phyloP scores from a whole-genome alignment of 2,113 vertebrate species.

The Benthochromis sp. region DNA sequence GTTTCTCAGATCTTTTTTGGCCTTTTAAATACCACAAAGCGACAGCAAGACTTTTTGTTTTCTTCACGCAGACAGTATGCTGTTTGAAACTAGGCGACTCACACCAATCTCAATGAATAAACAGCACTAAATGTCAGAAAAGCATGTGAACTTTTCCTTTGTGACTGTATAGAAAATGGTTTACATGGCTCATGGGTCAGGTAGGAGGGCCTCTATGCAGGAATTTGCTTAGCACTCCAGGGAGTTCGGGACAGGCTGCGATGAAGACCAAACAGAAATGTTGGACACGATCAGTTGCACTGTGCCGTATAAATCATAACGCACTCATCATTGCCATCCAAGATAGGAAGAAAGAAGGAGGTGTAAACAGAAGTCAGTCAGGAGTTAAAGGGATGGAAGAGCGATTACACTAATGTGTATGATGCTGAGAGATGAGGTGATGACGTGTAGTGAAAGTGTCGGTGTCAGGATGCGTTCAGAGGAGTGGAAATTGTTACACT shows the following conservation, averaged over 20 bases:
- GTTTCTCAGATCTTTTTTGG: not conserved
- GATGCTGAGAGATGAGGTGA: constrained; percentile 36
- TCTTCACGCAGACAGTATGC: not conserved
- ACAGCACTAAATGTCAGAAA: not conserved
- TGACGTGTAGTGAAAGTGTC: constrained; percentile 3
- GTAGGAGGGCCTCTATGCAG: not conserved
- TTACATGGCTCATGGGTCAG: not conserved
- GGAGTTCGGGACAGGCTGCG: not conserved
- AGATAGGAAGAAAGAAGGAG: not conserved
- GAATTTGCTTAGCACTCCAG: not conserved
- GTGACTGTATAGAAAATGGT: not conserved
- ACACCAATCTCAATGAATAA: not conserved
- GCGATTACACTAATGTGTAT: constrained; percentile 3
- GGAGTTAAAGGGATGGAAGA: constrained; percentile 14
- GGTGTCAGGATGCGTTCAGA: not conserved
- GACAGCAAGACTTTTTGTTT: not conserved
- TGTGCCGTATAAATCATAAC: not conserved
- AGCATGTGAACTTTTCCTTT: not conserved
- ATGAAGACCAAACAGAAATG: not conserved
- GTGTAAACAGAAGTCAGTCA: constrained; percentile 13
- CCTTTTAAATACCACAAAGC: not conserved
- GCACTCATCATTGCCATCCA: not conserved
- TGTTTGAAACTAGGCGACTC: not conserved
- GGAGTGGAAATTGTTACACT: constrained; percentile 11
- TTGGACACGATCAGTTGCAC: not conserved